These are phyloP conservation scores for Agapornis roseicollis DNA, from an alignment of 2,113 vertebrate genomes.

Conservation along the genomic window DNA sequence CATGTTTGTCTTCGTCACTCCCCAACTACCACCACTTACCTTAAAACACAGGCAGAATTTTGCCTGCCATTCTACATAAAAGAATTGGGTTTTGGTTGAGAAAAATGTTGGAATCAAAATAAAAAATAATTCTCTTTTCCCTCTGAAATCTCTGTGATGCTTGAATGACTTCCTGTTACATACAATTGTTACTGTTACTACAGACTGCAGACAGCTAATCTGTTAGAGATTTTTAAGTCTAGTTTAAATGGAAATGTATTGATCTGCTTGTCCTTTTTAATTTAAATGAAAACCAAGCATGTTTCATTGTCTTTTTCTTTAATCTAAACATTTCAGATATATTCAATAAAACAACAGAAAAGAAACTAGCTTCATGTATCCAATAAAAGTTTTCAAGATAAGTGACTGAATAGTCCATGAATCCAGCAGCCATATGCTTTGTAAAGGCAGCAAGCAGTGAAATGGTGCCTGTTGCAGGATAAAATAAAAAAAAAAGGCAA, in stretches of 20 bases:
- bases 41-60: neutral
- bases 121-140: neutral
- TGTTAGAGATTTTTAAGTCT: neutral
- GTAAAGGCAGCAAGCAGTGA: neutral
- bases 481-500: neutral
- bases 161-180: neutral
- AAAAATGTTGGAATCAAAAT: neutral
- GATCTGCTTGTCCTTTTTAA: neutral
- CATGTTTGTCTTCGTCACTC: neutral
- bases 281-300: neutral
- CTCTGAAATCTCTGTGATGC: neutral
- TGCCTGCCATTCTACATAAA: neutral
- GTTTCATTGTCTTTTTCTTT: neutral
- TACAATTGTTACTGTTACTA: neutral
- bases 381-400: neutral
- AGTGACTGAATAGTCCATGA: neutral
- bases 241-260: neutral
- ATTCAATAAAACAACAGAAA: neutral
- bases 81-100: neutral
- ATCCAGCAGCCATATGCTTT: neutral
- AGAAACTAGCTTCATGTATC: neutral
- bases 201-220: neutral
- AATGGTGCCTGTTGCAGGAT: neutral
- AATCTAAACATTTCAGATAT: neutral
- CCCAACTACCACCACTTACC: neutral